Base-by-base conservation (phyloP, 2,797 vertebrate species). In the Myripristis murdjan region DNA sequence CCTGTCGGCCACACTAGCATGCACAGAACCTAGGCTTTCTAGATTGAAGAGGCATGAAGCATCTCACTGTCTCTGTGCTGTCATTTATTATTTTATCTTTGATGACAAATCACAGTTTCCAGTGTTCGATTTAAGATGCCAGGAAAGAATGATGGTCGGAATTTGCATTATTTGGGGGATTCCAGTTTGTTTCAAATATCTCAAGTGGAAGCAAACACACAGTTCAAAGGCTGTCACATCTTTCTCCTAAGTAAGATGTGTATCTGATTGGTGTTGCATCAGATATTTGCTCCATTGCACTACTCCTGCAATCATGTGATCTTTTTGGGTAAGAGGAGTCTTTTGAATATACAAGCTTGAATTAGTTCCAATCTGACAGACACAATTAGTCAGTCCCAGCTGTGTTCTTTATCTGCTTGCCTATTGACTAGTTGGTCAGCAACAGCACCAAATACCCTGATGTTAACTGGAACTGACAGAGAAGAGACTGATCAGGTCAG, bases 351-450 rank as follows among this genome's bases (percentile, higher is more conserved):
- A 20, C 69, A 62, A 44, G 53, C 66, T 78, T 81, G 68, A 84
- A 75, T 56, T 65, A 55, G 44, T 85, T 88, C 71, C 68, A 85
- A 59, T 79, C 82, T 81, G 26, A 43, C 64, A 56, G 59, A 81
- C 75, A 85, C 58, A 71, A 75, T 74, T 47, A 70, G 81, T 85
- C 72, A 81, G 39, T 77, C 26, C 1, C 47, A 64, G 26, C 73
- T 79, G 64, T 75, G 54, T 75, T 53, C 57, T 83, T 44, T 69
- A 82, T 81, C 78, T 64, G 76, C 82, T 60, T 70, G 53, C 69
- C 63, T 84, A 87, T 88, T 64, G 86, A 90, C 69, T 63, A 22
- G 60, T 46, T 49, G 37, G 43, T 73, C 59, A 35, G 64, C 74
- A 66, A 84, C 79, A 70, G 43, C 23, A 49, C 48, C 66, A 56